Base-by-base conservation (phyloP, 2,797 vertebrate species). In the Fratercula arctica region DNA sequence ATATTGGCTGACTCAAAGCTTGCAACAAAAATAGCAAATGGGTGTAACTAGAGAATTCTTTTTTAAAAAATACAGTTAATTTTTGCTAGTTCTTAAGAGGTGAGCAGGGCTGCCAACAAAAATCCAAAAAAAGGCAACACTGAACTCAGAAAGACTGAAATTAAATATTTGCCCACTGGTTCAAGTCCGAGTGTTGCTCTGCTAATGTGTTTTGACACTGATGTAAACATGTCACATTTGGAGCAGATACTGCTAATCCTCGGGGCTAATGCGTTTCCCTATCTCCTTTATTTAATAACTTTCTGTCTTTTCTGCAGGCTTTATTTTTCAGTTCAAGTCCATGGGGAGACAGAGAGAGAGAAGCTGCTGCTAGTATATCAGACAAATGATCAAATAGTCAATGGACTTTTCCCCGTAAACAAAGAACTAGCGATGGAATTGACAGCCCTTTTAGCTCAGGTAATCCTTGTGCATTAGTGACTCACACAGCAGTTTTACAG, bases 371-470 rank as follows among this genome's bases (percentile, higher is more conserved):
- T 99, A 85, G 98, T 99, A 31, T 99, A 99, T 97, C 99, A 99
- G 97, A 99, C 99, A 76, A 99, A 99, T 76, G 99, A 99, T 94
- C 98, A 99, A 96, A 99, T 99, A 53, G 97, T 98, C 60, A 98
- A 98, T 16, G 99, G 99, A 85, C 98, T 99, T 93, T 99, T 99
- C 95, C 99, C 99, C 3, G 98, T 99, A 89, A 99, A 99, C 98
- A 99, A 99, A 98, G 99, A 99, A 81, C 98, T 99, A 90, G 99
- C 99, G 2, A 94, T 99, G 97, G 99, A 99, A 98, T 98, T 99
- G 99, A 98, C 99, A 17, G 99, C 99, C 57, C 98, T 99, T 93
- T 97, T 99, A 81, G 99, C 99, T 84, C 99, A 99, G 99, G 99
- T 99, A 98, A 97, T 91, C 90, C 89, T 79, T 66, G 56, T 70